Conservation (phyloP, 2,888 invertebrate genomes). For the Apodemia hepburni region DNA sequence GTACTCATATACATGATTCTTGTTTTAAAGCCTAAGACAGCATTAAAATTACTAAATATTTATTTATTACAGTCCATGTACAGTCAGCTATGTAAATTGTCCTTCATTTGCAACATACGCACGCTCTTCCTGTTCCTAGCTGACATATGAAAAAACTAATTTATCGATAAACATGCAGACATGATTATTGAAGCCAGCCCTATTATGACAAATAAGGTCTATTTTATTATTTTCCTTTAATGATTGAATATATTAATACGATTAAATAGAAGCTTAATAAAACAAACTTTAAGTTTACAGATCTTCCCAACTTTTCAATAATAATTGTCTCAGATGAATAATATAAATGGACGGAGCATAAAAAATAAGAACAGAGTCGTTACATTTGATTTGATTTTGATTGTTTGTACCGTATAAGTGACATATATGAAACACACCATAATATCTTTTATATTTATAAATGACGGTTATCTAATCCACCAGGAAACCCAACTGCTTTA, state of each 20-base stretch:
- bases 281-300: not conserved
- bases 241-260: slow-evolving; percentile 8
- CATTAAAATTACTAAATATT: slow-evolving; percentile 21
- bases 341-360: no score
- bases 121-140: slow-evolving; percentile 26
- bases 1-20: not conserved
- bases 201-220: slow-evolving; percentile 14
- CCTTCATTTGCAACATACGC: slow-evolving; percentile 29
- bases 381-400: no score
- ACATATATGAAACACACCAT: not conserved
- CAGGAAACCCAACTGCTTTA: no score
- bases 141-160: slow-evolving; percentile 8
- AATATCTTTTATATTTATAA: not conserved
- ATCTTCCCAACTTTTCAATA: not conserved
- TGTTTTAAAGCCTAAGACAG: not conserved
- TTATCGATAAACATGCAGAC: slow-evolving; percentile 8
- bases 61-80: slow-evolving; percentile 26
- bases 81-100: slow-evolving; percentile 19
- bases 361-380: no score
- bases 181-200: not conserved
- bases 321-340: no score
- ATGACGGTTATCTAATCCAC: no score
- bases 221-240: slow-evolving; percentile 3
- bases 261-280: not conserved
- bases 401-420: no score